Percentiles rank a stretch among this genome's conserved stretches.
Conservation (phyloP, 2,888 invertebrate genomes). For the Crossocerus cetratus region DNA sequence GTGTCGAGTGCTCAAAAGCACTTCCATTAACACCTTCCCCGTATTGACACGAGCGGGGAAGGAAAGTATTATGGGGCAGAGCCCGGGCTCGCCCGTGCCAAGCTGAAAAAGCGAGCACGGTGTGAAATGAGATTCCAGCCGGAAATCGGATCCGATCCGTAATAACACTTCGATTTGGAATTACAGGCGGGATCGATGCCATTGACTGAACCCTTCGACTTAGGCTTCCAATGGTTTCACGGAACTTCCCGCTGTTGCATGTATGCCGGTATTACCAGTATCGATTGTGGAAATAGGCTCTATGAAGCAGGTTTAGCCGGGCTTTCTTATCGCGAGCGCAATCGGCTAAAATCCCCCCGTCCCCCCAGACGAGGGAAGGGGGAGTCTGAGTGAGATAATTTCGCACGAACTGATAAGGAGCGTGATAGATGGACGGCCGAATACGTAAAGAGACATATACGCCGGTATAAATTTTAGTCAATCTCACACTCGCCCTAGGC, state of each 20-base stretch:
- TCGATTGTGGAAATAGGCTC: too few relatives aligned
- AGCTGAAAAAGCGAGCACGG: background rate
- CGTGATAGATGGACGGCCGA: background rate
- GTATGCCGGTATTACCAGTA: too few relatives aligned
- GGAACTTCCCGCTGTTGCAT: background rate
- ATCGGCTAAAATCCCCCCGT: too few relatives aligned
- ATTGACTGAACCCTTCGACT: background rate
- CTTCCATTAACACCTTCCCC: slow-evolving; percentile 1
- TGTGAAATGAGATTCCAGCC: background rate
- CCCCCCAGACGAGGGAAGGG: too few relatives aligned
- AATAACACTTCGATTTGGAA: background rate
- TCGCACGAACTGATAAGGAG: slow-evolving; percentile 8
- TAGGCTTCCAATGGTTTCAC: background rate
- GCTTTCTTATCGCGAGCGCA: too few relatives aligned
- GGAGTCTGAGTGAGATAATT: background rate
- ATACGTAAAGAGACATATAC: background rate
- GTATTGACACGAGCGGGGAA: background rate
- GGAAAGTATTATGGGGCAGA: background rate
- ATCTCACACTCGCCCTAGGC: slow-evolving; percentile 33
- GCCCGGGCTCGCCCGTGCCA: background rate
- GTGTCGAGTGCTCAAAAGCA: background rate
- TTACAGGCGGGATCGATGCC: background rate
- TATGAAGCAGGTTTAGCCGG: too few relatives aligned
- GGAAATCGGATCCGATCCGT: background rate
- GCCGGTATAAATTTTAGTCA: slow-evolving; percentile 39